Percentiles rank a stretch among this genome's conserved stretches.
Evolutionary conservation across 2,113 vertebrate genomes (phyloP).

Genomic region (Leucopsar rothschildi): DNA sequence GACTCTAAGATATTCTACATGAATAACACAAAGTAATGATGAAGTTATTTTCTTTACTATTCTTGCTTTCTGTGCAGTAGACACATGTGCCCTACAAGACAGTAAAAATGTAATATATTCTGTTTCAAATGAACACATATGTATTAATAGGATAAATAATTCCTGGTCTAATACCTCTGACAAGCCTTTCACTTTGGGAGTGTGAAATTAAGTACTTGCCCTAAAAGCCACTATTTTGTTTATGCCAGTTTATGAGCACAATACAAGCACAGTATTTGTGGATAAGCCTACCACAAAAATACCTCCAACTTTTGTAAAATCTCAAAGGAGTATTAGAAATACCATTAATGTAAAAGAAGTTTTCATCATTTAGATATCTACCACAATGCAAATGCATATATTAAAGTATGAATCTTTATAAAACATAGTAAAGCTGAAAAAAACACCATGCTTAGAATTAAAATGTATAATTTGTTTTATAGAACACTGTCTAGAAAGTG

Average conservation of each 20-base stretch:
- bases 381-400: not conserved
- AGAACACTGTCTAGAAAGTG: not conserved
- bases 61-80: not conserved
- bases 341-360: not conserved
- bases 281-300: not conserved
- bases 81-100: not conserved
- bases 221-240: not conserved
- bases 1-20: not conserved
- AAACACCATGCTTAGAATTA: rapidly evolving
- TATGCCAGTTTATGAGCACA: not conserved
- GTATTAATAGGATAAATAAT: not conserved
- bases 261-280: not conserved
- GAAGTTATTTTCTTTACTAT: not conserved
- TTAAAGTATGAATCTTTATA: not conserved
- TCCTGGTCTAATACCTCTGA: not conserved
- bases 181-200: not conserved
- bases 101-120: not conserved
- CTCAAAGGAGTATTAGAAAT: not conserved
- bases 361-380: not conserved
- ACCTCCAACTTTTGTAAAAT: not conserved
- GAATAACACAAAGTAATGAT: not conserved
- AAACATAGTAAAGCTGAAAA: not conserved
- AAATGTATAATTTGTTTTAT: not conserved
- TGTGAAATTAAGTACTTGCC: not conserved
- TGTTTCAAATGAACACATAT: not conserved